phyloP scores from a whole-genome alignment of 2,113 vertebrate genomes.

The Puffinus mauretanicus region DNA sequence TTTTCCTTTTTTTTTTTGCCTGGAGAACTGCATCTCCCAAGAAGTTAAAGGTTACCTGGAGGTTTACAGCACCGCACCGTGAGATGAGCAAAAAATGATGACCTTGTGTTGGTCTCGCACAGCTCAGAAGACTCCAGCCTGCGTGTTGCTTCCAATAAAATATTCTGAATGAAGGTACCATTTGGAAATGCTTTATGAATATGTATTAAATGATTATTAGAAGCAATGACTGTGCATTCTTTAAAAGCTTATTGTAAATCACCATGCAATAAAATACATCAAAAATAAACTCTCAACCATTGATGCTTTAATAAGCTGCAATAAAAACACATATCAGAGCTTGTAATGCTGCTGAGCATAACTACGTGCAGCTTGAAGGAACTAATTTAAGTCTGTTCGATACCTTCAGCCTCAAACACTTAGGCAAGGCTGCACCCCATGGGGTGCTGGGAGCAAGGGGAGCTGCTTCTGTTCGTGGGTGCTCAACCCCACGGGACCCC shows the following conservation, averaged over 20 bases:
- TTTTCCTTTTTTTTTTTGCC: not conserved
- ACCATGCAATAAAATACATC: not conserved
- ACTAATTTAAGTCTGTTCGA: not conserved
- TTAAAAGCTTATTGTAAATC: slow-evolving; percentile 31
- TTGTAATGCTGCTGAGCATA: not conserved
- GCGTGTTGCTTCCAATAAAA: not conserved
- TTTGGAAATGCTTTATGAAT: not conserved
- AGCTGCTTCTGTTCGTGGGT: not conserved
- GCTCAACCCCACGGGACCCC: not conserved
- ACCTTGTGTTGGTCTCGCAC: not conserved
- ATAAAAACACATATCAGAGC: not conserved
- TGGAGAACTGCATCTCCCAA: not conserved
- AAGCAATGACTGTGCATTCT: not conserved
- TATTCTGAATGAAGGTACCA: not conserved
- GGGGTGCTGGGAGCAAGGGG: not conserved
- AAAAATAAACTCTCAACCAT: slow-evolving; percentile 13
- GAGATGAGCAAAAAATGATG: not conserved
- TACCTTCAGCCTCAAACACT: not conserved
- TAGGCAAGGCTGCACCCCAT: not conserved
- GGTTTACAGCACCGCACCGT: not conserved
- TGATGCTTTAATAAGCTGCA: slow-evolving; percentile 2
- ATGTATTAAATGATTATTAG: slow-evolving; percentile 29
- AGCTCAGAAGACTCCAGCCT: not conserved
- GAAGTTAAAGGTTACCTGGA: not conserved
- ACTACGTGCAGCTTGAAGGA: not conserved